Base-by-base conservation (phyloP, 2,797 vertebrate genomes). In the Prunella strophiata region DNA sequence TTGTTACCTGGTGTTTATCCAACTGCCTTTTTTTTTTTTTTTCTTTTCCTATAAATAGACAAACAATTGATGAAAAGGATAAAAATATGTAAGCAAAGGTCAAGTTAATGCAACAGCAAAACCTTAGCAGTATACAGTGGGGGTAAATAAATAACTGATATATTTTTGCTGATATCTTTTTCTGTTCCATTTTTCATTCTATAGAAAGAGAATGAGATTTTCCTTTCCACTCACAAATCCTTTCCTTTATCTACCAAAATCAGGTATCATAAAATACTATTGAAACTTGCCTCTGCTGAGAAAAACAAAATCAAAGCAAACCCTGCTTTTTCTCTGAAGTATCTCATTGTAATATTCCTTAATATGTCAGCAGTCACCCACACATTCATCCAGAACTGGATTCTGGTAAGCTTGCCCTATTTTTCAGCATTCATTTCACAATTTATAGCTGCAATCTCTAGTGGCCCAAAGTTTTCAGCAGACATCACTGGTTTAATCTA, bases 381-480 rank as follows among this genome's bases (percentile, higher is more conserved):
- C 76, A 88, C 66, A 51, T 63, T 92, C 16, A 70, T 78, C 62
- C 55, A 83, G 27, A 57, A 48, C 59, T 66, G 45, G 40, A 51
- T 88, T 86, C 47, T 26, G 9, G 9, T 71, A 77, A 75, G 26
- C 42, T 82, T 94, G 77, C 59, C 85, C 71, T 62, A 30, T 88
- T 96, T 95, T 95, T 86, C 54, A 66, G n/a, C n/a, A 32, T 78
- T 93, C 5, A 50, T 88, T 93, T 92, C 38, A 48, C 70, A 83
- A 59, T 4, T 77, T 81, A 58, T 0, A 72, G 23, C 47, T 88
- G 70, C 54, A 90, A 5, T 84, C 51, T 91, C 68, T 50, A 68
- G 66, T 2, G 3, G 62, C 66, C 45, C 43, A 10, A 86, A 80
- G 32, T 90, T 90, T 91, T 80, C 52, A 73, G 36, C 29, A 70